Conservation (phyloP, 2,888 invertebrate species). For the Drosophila paramelanica region DNA sequence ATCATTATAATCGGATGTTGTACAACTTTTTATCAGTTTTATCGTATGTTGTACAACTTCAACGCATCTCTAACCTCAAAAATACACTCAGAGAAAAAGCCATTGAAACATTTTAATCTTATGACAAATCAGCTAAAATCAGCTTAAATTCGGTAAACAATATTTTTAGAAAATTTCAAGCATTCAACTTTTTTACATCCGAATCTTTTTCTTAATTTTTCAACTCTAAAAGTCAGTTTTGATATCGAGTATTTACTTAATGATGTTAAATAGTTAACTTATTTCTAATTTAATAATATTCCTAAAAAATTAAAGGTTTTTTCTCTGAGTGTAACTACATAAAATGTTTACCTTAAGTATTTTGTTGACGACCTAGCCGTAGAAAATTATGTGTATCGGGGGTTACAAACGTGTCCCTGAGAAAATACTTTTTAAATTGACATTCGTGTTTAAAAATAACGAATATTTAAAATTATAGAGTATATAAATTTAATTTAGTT, state of each 20-base stretch:
- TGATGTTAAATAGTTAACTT: no score
- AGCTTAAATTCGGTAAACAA: no score
- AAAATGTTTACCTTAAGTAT: conserved; percentile 10
- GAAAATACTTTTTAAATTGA: not conserved
- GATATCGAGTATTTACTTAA: no score
- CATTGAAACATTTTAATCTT: no score
- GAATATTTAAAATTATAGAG: not conserved
- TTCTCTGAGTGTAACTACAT: not conserved
- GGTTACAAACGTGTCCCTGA: not conserved
- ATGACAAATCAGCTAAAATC: no score
- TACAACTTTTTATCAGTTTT: conserved; percentile 37
- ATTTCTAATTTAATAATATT: not conserved
- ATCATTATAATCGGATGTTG: conserved; percentile 41
- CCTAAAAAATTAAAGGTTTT: not conserved
- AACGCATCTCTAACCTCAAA: conserved; percentile 34
- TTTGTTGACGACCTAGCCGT: conserved; percentile 4
- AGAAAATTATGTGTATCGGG: not conserved
- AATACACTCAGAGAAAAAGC: not conserved
- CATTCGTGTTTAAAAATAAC: not conserved
- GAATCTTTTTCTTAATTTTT: no score
- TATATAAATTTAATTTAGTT: conserved; percentile 5
- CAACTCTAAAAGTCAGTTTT: no score
- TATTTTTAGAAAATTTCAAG: not conserved
- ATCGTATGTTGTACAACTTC: conserved; percentile 37
- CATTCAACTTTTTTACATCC: no score